Conservation (phyloP, 2,888 invertebrate species). For the Noctua fimbriata region DNA sequence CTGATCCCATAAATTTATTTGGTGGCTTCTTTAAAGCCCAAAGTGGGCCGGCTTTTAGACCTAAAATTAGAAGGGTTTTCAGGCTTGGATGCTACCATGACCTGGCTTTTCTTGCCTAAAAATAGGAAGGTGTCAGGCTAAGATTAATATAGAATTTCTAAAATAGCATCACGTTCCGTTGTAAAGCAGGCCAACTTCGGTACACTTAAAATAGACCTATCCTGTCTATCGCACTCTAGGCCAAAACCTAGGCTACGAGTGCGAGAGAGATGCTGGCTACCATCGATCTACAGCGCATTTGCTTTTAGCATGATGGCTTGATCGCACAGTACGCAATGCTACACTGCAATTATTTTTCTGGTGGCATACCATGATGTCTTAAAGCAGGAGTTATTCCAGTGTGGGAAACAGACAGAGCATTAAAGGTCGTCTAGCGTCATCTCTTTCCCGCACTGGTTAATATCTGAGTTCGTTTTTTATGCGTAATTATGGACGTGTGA, state of each 20-base stretch:
- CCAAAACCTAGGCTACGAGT: neutral
- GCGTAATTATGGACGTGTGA: neutral
- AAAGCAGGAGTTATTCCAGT: too few relatives aligned
- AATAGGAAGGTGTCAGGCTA: neutral
- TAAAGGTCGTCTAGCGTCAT: too few relatives aligned
- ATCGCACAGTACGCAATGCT: neutral
- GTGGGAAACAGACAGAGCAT: too few relatives aligned
- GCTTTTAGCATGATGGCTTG: neutral
- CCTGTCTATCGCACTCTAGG: neutral
- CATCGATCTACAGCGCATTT: neutral
- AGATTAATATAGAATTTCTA: slow-evolving; percentile 14
- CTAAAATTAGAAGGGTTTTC: neutral
- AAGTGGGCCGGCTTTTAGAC: neutral
- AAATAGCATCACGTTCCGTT: neutral
- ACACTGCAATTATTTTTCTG: neutral
- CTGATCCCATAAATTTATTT: slow-evolving; percentile 3
- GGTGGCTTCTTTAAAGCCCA: neutral
- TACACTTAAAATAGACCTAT: neutral
- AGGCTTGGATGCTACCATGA: neutral
- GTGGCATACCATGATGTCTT: too few relatives aligned
- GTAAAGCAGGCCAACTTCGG: neutral
- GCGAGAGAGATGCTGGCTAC: neutral
- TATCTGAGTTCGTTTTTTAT: neutral
- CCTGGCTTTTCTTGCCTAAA: slow-evolving; percentile 6
- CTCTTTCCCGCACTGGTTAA: neutral